Conservation (phyloP, 2,888 invertebrate genomes). For the Acanthosepion esculentum region DNA sequence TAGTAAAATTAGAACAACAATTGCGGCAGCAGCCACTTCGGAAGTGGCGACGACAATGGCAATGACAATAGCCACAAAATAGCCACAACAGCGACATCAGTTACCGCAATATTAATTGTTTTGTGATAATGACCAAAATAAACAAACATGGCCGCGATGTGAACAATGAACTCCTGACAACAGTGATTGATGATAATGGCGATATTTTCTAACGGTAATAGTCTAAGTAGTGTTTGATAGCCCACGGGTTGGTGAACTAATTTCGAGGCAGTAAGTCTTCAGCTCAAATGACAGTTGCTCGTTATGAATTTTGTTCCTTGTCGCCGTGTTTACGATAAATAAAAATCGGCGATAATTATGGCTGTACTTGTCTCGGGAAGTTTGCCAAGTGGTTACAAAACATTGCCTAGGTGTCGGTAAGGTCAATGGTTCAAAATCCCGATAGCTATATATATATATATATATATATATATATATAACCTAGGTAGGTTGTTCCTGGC, state of each 20-base stretch:
- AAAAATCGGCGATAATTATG: neutral
- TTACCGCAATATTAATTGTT: neutral
- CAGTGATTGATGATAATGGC: neutral
- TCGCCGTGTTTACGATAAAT: neutral
- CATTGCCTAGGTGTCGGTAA: no score
- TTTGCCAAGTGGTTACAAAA: neutral
- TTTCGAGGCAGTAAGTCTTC: neutral
- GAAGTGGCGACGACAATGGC: neutral
- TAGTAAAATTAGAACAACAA: neutral
- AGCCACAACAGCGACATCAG: slow-evolving; percentile 33
- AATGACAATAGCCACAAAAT: neutral
- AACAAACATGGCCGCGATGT: neutral
- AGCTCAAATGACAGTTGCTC: neutral
- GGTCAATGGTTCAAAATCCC: neutral
- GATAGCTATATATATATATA: neutral
- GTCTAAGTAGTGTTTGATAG: neutral
- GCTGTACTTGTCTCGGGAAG: neutral
- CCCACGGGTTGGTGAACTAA: neutral
- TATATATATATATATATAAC: no score
- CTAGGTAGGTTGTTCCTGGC: no score
- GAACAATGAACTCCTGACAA: no score
- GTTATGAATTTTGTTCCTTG: neutral
- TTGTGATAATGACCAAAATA: slow-evolving; percentile 1
- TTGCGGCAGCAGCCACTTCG: neutral
- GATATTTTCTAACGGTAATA: neutral